phyloP scores from a whole-genome alignment of 2,113 vertebrate genomes.

The Cichladusa arquata region DNA sequence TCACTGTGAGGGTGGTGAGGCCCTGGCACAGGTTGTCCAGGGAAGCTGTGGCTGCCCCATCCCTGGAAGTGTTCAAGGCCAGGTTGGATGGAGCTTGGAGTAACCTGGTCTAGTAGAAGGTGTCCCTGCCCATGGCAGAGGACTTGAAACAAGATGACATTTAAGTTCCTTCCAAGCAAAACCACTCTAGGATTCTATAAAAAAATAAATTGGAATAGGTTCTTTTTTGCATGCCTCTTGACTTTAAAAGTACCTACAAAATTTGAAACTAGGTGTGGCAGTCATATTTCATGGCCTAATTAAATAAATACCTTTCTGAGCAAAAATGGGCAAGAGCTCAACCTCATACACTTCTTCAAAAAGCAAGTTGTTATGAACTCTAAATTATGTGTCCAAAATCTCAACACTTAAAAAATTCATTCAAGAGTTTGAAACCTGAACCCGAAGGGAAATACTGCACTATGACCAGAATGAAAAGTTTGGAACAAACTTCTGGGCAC shows the following conservation, averaged over 20 bases:
- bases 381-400: not conserved
- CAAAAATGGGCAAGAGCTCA: not conserved
- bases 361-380: not conserved
- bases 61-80: not conserved
- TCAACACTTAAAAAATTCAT: not conserved
- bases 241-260: not conserved
- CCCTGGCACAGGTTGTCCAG: not conserved
- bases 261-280: not conserved
- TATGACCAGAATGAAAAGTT: not conserved
- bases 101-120: not conserved
- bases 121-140: not conserved
- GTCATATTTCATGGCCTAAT: not conserved
- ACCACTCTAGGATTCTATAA: not conserved
- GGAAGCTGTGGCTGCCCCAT: not conserved
- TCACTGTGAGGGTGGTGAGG: not conserved
- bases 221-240: not conserved
- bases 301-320: not conserved
- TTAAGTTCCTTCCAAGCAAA: not conserved
- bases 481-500: not conserved
- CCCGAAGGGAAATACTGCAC: not conserved
- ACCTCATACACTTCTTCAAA: not conserved
- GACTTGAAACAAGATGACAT: not conserved
- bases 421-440: not conserved
- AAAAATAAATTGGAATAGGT: not conserved
- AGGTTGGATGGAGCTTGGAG: not conserved